phyloP scores from a whole-genome alignment of 2,888 invertebrate species.

The Polietes domitor region DNA sequence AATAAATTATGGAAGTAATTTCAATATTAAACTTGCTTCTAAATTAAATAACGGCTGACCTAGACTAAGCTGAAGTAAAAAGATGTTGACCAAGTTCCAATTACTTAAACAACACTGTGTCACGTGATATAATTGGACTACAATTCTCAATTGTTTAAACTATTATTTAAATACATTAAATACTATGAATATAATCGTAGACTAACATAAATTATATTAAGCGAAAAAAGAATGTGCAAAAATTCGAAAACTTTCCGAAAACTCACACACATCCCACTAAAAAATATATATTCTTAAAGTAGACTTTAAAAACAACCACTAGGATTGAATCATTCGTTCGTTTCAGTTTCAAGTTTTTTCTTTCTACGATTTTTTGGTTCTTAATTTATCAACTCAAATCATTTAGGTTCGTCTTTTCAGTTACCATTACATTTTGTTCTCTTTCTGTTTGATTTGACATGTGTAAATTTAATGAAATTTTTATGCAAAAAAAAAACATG shows the following conservation, averaged over 20 bases:
- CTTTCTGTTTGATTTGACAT: slow-evolving; percentile 39
- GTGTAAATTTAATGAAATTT: slow-evolving; percentile 11
- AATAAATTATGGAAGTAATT: too few species aligned
- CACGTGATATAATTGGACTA: too few species aligned
- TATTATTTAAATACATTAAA: too few species aligned
- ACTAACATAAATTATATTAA: too few species aligned
- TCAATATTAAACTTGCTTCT: too few species aligned
- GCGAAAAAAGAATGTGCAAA: too few species aligned
- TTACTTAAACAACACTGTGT: too few species aligned
- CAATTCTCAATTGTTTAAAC: too few species aligned
- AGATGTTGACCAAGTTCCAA: too few species aligned
- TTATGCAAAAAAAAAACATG: background rate
- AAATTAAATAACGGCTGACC: too few species aligned
- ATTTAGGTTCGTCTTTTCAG: slow-evolving; percentile 31
- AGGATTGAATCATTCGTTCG: slow-evolving; percentile 52
- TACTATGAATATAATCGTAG: too few species aligned
- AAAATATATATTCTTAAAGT: slow-evolving; percentile 51
- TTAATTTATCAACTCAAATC: slow-evolving; percentile 32
- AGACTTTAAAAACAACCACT: slow-evolving; percentile 40
- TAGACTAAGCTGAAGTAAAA: too few species aligned
- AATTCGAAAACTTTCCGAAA: slow-evolving; percentile 6
- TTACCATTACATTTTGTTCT: slow-evolving; percentile 43
- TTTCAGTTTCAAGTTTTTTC: slow-evolving; percentile 34
- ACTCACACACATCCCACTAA: slow-evolving; percentile 40
- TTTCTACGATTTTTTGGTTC: slow-evolving; percentile 40